Evolutionary conservation across 2,797 vertebrate species (phyloP), one percentile per base, ranked within the genome.

Genomic region (Macrochelys suwanniensis): DNA sequence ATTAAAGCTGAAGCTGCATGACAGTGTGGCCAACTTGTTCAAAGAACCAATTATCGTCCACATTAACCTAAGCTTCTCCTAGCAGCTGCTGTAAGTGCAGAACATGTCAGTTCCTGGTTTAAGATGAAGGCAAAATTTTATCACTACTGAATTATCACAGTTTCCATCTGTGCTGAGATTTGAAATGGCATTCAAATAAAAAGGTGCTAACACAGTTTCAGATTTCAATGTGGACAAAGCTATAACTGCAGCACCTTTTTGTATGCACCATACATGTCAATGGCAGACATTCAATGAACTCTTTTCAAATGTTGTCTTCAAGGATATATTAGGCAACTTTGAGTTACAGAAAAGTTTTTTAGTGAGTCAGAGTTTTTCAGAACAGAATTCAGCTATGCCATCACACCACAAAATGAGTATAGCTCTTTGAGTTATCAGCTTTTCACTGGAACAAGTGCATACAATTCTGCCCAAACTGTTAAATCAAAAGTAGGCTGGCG

Each of bases 31-130:
- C 84, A 97, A 90, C 76, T 71, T 93, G 68, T 87, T 97, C 88
- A 93, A 84, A 95, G 88, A 95, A 92, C 76, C 90, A 92, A 91
- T 96, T 96, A 95, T 93, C 96, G 94, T 83, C 86, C 82, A 84
- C 88, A 90, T 97, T 95, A 96, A 97, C 94, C 96, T 90, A 91
- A 96, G 94, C 85, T 93, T 94, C 26, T 50, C 77, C 92, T 85
- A 96, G 91, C 82, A 96, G 88, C 89, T 89, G 82, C 84, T 82
- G n/a, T 54, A 96, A 94, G 77, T 0, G 4, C 84, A 94, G 91
- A 89, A 93, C 49, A 90, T 91, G 85, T 94, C 87, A 96, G 80
- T 81, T 89, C 77, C 45, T 74, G 16, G 77, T 88, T 94, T 94
- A 88, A 90, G 82, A 96, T 3, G 45, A 93, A 93, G 92, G 94